Conservation (phyloP, 2,113 vertebrate genomes). For the Anseranas semipalmata region DNA sequence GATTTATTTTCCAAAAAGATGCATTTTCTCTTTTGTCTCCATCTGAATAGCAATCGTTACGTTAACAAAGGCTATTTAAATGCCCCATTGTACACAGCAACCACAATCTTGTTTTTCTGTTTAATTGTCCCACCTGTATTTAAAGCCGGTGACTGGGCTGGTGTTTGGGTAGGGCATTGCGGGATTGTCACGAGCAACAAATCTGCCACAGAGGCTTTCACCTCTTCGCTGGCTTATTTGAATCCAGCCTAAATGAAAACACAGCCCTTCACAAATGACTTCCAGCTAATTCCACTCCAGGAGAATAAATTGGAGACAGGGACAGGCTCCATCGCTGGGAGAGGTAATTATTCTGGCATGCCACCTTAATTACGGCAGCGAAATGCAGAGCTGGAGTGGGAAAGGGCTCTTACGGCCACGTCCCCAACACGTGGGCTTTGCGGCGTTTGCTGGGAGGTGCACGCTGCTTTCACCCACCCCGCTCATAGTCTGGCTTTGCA, state of each 20-base stretch:
- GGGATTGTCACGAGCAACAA: background rate
- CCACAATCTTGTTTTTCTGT: background rate
- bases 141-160: background rate
- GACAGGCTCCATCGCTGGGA: background rate
- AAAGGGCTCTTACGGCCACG: background rate
- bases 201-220: background rate
- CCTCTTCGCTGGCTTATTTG: background rate
- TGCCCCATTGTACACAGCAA: background rate
- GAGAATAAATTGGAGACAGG: background rate
- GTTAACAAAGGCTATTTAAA: constrained; percentile 24
- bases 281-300: background rate
- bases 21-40: constrained; percentile 22
- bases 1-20: background rate
- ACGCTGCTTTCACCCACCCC: background rate
- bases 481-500: background rate
- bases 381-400: background rate
- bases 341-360: constrained; percentile 44
- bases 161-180: background rate
- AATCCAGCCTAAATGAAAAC: background rate
- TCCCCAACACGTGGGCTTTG: constrained; percentile 3
- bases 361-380: constrained; percentile 31
- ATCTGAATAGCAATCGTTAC: background rate
- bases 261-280: background rate
- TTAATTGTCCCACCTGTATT: constrained; percentile 28
- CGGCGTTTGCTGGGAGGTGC: background rate